Percentiles rank a stretch among this genome's conserved stretches.
phyloP scores from a whole-genome alignment of 2,113 vertebrate genomes.

The Rhabdomys dilectus region DNA sequence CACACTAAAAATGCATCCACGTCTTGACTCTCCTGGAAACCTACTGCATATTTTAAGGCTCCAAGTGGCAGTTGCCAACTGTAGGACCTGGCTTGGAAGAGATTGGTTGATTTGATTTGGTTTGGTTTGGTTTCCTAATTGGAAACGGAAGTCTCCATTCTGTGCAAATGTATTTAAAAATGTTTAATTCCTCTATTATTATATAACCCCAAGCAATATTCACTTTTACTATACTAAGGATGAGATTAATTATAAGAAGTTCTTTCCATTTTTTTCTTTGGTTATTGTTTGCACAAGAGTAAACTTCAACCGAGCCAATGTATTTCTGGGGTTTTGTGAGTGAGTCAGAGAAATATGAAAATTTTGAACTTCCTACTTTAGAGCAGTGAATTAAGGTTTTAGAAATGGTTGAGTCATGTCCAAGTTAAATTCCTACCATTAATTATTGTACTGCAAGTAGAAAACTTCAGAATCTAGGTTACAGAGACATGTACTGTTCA shows the following conservation, averaged over 20 bases:
- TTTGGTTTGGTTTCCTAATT: background rate
- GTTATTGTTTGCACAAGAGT: background rate
- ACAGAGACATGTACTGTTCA: background rate
- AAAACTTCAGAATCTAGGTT: background rate
- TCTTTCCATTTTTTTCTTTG: background rate
- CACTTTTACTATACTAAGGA: background rate
- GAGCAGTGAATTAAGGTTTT: background rate
- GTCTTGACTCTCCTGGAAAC: background rate
- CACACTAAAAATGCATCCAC: background rate
- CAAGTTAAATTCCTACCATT: background rate
- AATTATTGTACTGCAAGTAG: background rate
- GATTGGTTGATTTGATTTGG: background rate
- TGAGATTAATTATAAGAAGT: background rate
- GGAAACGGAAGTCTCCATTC: background rate
- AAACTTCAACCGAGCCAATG: background rate
- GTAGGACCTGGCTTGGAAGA: background rate
- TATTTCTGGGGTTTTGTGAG: background rate
- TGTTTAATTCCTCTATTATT: background rate
- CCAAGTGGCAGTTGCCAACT: background rate
- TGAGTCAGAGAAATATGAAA: background rate
- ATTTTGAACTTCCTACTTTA: background rate
- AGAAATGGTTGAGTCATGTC: background rate
- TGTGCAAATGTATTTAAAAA: background rate
- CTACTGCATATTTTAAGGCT: background rate
- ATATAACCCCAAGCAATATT: background rate